A percentile compares a stretch with the other conserved stretches of the same genome.
Evolutionary conservation across 2,113 vertebrate species (phyloP).

Genomic region (Stomatorhinus ivindoensis): DNA sequence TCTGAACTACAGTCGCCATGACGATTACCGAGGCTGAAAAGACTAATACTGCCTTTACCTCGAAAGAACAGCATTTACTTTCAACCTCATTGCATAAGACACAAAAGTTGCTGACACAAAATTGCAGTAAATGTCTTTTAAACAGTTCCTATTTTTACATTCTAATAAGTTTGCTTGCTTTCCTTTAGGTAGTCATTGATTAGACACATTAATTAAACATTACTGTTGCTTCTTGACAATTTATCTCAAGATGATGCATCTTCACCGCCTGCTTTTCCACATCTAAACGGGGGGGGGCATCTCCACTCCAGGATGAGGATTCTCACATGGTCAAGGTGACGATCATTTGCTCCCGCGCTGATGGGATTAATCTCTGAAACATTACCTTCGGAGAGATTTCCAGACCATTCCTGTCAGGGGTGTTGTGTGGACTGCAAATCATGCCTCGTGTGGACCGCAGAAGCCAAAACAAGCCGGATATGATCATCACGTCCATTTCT

Average conservation of each 20-base stretch:
- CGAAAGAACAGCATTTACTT: conserved; percentile 10
- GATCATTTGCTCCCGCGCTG: background rate
- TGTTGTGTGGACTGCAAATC: background rate
- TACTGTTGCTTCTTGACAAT: background rate
- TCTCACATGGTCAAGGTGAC: background rate
- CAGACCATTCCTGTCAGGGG: background rate
- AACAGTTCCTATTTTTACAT: background rate
- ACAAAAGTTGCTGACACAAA: conserved; percentile 11
- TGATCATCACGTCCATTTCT: background rate
- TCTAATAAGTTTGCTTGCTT: background rate
- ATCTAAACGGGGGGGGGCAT: background rate
- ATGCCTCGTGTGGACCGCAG: background rate
- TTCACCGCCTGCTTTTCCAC: background rate
- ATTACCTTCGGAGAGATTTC: background rate
- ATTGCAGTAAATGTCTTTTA: conserved; percentile 10
- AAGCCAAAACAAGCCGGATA: background rate
- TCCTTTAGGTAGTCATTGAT: background rate
- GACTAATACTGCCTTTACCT: background rate
- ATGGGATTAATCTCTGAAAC: background rate
- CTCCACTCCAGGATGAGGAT: background rate
- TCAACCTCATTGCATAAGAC: background rate
- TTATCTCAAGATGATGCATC: background rate
- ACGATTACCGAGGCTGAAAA: background rate
- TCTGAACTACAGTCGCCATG: background rate
- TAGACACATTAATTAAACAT: background rate